Conservation (phyloP, 2,888 invertebrate species). For the Orchestes rusci region DNA sequence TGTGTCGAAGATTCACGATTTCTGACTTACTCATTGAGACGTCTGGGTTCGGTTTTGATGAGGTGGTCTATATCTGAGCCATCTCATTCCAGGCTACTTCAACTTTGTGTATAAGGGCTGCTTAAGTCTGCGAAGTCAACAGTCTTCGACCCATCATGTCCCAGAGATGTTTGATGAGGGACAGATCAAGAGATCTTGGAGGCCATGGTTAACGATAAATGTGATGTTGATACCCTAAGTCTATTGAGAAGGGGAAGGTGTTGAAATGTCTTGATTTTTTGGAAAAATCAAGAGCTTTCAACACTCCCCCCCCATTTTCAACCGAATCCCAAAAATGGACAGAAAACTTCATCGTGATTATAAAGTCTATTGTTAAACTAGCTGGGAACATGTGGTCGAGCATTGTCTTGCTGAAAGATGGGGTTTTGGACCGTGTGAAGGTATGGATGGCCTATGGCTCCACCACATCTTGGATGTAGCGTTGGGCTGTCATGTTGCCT, state of each 20-base stretch:
- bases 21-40: too few species aligned
- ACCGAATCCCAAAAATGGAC: too few species aligned
- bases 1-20: too few species aligned
- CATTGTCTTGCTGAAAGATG: conserved; percentile 15
- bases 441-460: conserved; percentile 9
- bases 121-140: background rate
- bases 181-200: background rate
- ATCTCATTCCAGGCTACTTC: background rate
- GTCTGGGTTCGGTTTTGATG: too few species aligned
- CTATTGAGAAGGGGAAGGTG: too few species aligned
- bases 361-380: background rate
- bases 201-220: background rate
- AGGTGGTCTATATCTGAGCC: background rate
- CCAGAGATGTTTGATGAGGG: conserved; percentile 4
- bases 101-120: background rate
- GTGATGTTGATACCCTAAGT: background rate
- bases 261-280: too few species aligned
- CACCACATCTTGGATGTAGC: conserved; percentile 10
- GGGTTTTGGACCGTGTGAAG: background rate
- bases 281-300: too few species aligned
- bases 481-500: conserved; percentile 12
- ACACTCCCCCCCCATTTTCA: too few species aligned
- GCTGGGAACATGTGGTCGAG: conserved; percentile 5
- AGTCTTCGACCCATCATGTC: background rate
- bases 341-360: too few species aligned